These are phyloP conservation scores for Sabellastarte sp. DNA, from an alignment of 2,888 invertebrate genomes.

Conservation along the genomic window DNA sequence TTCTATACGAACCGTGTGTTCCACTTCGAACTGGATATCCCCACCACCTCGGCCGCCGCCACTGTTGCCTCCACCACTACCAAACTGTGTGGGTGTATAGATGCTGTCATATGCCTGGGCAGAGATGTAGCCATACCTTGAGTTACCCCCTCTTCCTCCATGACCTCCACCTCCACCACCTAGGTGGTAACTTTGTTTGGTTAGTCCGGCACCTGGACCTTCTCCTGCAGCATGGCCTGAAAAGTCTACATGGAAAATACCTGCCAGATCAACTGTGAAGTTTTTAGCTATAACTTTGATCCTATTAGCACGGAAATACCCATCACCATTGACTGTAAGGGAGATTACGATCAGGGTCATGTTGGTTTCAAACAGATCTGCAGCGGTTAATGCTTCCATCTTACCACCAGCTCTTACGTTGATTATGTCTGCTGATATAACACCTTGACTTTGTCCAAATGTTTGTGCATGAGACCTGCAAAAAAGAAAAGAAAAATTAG, in stretches of 20 bases:
- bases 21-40: no score
- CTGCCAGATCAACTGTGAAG: constrained; percentile 40
- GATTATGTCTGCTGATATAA: constrained; percentile 31
- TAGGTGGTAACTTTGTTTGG: neutral
- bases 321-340: constrained; percentile 38
- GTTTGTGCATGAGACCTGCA: constrained; percentile 39
- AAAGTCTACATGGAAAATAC: constrained; percentile 42
- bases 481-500: no score
- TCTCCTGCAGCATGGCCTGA: constrained; percentile 34
- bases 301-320: constrained; percentile 36
- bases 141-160: no score
- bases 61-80: no score
- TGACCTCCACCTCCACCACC: no score
- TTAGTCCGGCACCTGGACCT: neutral
- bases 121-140: no score
- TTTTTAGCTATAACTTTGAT: constrained; percentile 32
- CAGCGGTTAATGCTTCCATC: constrained; percentile 35
- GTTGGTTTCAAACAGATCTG: no score
- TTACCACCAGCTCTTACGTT: constrained; percentile 40
- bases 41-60: no score
- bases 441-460: constrained; percentile 28
- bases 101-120: no score
- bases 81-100: no score
- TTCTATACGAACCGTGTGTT: no score
- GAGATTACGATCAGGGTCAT: constrained; percentile 26